These are phyloP conservation scores for Caenorhabditis afra DNA, from an alignment of 2,888 invertebrate genomes.

Conservation along the genomic window DNA sequence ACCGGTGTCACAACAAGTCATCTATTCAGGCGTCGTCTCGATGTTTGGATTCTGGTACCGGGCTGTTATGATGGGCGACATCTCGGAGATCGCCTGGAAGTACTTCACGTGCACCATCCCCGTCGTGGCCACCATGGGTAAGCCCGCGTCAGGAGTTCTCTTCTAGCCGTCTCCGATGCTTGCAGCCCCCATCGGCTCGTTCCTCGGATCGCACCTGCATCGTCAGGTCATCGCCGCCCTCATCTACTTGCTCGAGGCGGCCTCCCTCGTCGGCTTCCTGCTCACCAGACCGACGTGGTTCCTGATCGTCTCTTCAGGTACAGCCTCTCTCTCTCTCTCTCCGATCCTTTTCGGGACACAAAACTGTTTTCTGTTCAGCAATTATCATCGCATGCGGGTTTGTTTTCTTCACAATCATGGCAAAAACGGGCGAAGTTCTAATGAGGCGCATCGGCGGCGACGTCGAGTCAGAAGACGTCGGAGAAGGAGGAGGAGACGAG, in stretches of 20 bases:
- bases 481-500: slow-evolving; percentile 10
- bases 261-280: slow-evolving; percentile 71
- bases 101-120: slow-evolving; percentile 61
- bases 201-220: slow-evolving; percentile 50
- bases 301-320: slow-evolving; percentile 24
- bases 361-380: slow-evolving; percentile 12
- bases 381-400: slow-evolving; percentile 33
- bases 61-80: slow-evolving; percentile 67
- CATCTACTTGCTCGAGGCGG: slow-evolving; percentile 71
- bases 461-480: background rate
- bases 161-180: background rate
- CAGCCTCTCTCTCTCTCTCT: no score
- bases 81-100: slow-evolving; percentile 62
- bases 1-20: no score
- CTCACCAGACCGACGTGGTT: slow-evolving; percentile 67
- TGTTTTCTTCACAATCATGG: slow-evolving; percentile 34
- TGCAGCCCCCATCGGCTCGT: slow-evolving; percentile 33
- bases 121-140: slow-evolving; percentile 22
- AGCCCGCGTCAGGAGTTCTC: background rate
- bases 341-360: background rate
- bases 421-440: slow-evolving; percentile 23
- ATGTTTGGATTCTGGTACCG: slow-evolving; percentile 74
- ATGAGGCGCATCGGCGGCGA: slow-evolving; percentile 17
- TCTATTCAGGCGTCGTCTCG: slow-evolving; percentile 65
- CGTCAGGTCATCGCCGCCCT: slow-evolving; percentile 70